phyloP scores from a whole-genome alignment of 2,888 invertebrate species.

The Chirona hameri region DNA sequence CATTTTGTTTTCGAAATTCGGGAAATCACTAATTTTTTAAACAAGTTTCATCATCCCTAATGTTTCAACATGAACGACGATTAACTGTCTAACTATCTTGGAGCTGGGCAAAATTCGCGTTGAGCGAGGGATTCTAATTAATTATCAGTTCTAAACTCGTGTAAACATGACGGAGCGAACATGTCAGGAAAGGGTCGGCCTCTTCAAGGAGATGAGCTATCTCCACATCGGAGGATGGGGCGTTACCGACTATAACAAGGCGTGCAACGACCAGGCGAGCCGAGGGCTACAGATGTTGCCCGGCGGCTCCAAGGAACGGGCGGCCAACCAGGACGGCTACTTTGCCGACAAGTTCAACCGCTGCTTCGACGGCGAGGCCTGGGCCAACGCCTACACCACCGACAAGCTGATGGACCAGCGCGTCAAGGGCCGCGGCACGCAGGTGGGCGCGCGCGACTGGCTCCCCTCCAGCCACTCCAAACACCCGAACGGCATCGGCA shows the following conservation, averaged over 20 bases:
- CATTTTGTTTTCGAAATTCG: too few species aligned
- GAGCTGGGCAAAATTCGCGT: too few species aligned
- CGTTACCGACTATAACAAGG: background rate
- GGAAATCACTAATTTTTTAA: too few species aligned
- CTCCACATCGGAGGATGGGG: slow-evolving; percentile 5
- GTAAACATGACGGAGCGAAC: background rate
- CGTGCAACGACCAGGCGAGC: background rate
- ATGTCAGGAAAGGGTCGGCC: background rate
- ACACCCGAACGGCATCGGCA: background rate
- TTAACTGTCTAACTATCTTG: too few species aligned
- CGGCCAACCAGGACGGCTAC: background rate
- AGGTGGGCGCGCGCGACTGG: slow-evolving; percentile 13
- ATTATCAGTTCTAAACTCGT: background rate
- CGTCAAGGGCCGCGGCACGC: background rate
- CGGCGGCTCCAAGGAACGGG: background rate
- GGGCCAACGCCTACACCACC: background rate
- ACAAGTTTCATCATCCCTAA: too few species aligned
- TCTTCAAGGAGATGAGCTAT: background rate
- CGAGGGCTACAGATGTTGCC: slow-evolving; percentile 1
- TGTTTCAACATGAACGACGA: too few species aligned
- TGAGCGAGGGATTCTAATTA: too few species aligned
- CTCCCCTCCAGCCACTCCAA: background rate
- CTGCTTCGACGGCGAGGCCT: background rate
- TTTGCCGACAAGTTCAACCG: background rate
- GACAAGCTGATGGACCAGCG: slow-evolving; percentile 1